Evolutionary conservation across 2,113 vertebrate species (phyloP), one percentile per base, ranked within the genome.

Genomic region (Pollimyrus isidori): DNA sequence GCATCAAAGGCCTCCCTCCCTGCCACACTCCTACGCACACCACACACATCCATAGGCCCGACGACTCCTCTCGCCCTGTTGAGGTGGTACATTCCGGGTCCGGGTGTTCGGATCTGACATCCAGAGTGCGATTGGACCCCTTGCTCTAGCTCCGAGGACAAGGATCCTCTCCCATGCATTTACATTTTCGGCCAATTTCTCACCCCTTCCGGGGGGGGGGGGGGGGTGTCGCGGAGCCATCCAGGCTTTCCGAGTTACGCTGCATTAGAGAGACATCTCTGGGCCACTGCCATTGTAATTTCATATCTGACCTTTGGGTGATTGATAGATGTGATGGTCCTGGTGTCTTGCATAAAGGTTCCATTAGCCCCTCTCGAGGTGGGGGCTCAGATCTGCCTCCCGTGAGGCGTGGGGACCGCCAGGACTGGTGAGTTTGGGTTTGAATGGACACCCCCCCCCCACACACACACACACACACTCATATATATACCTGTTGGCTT

Each of bases 1-100:
- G 95, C 96, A 96, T 97, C 97, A 96, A 97, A 96, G 96, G 94
- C 96, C 95, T 95, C 94, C 52, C 89, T 19, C 26, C 96, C 96
- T 95, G 94, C 93, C 95, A 95, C 95, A 19, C 69, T 7, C 5
- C 0, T 19, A 76, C 15, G 95, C 95, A 94, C 94, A 19, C 21
- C 48, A 93, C 93, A 95, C 94, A 95, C 95, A 95, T 96, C 96
- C 86, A 23, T 52, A 2, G 84, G 49, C 23, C 94, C 94, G 94
- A 93, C 91, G 93, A 93, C 89, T 92, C 92, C 91, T 35, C 39
- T 84, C 49, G 46, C 89, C 35, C 88, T 88, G 23, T 93, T 91
- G 30, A 62, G 86, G 19, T 0, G 90, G 95, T 96, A 95, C 94
- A 95, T 95, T 92, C 90, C 53, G 95, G 95, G 96, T 96, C 96